These are phyloP conservation scores for Chrysoperla carnea DNA, from an alignment of 1,140 invertebrate genomes.

Conservation along the genomic window DNA sequence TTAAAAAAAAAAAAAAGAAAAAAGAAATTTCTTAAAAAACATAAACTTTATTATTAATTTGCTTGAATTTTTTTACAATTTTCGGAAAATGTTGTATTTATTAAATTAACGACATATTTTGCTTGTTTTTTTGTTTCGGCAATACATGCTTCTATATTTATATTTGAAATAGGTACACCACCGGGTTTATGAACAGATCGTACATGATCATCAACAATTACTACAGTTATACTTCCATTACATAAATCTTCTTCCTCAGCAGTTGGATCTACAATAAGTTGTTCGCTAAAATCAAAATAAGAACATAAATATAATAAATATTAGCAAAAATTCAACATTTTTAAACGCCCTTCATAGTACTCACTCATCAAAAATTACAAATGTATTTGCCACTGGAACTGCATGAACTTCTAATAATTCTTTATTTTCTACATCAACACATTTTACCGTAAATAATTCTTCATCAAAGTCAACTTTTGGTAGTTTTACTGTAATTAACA, in stretches of 20 bases:
- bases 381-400: conserved; percentile 48
- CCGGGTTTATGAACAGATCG: conserved; percentile 23
- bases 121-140: conserved; percentile 13
- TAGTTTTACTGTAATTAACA: conserved; percentile 37
- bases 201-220: conserved; percentile 15
- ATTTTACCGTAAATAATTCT: conserved; percentile 37
- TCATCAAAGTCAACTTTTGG: conserved; percentile 44
- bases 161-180: conserved; percentile 16
- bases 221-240: conserved; percentile 17
- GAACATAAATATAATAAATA: conserved; percentile 2
- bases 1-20: too few relatives aligned
- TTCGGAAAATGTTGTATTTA: conserved; percentile 11
- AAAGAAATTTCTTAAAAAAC: too few relatives aligned
- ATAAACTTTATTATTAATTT: too few relatives aligned
- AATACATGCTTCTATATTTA: conserved; percentile 17
- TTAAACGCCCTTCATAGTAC: conserved; percentile 6
- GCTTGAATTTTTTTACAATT: too few relatives aligned
- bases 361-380: conserved; percentile 53
- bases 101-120: conserved; percentile 12
- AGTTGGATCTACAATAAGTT: conserved; percentile 34
- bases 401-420: conserved; percentile 32
- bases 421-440: conserved; percentile 29
- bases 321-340: conserved; percentile 5
- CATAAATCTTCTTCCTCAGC: conserved; percentile 35
- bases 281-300: conserved; percentile 22